Percentiles rank a stretch among this genome's conserved stretches.
phyloP scores from a whole-genome alignment of 1,140 invertebrate species.

The Conus ventricosus region DNA sequence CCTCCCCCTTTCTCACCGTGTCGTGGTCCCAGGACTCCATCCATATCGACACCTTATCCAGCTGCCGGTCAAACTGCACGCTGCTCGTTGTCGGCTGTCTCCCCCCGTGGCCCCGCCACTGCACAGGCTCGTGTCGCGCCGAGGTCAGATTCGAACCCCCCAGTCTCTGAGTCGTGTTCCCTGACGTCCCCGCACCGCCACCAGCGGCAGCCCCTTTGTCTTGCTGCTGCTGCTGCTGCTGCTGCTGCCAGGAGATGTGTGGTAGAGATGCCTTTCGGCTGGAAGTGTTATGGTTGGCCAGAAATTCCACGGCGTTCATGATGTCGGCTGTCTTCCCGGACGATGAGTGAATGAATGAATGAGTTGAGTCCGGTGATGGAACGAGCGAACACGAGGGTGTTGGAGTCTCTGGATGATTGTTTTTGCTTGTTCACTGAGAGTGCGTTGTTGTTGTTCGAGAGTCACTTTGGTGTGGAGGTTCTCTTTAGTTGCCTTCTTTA shows the following conservation, averaged over 20 bases:
- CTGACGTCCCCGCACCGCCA: not conserved
- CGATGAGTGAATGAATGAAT: not conserved
- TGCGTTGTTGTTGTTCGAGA: too few relatives aligned
- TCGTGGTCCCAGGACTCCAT: conserved; percentile 67
- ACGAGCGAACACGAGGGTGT: too few relatives aligned
- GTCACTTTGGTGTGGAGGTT: too few relatives aligned
- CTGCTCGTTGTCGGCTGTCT: conserved; percentile 58
- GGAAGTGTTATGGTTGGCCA: conserved; percentile 28
- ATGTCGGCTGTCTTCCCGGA: not conserved
- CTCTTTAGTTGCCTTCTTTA: too few relatives aligned
- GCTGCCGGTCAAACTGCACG: conserved; percentile 69
- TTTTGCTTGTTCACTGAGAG: too few relatives aligned
- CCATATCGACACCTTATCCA: conserved; percentile 69
- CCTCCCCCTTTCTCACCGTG: conserved; percentile 54
- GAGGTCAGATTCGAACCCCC: not conserved
- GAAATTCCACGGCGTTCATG: conserved; percentile 36
- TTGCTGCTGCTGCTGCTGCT: too few relatives aligned
- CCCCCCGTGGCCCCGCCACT: conserved; percentile 66
- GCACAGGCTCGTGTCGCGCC: not conserved
- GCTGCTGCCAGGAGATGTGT: not conserved
- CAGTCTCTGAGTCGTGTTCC: not conserved
- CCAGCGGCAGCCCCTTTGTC: not conserved
- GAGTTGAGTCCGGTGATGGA: too few relatives aligned
- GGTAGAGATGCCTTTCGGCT: not conserved
- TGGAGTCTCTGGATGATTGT: too few relatives aligned